Conservation (phyloP, 2,888 invertebrate species). For the Balanococcus diminutus region DNA sequence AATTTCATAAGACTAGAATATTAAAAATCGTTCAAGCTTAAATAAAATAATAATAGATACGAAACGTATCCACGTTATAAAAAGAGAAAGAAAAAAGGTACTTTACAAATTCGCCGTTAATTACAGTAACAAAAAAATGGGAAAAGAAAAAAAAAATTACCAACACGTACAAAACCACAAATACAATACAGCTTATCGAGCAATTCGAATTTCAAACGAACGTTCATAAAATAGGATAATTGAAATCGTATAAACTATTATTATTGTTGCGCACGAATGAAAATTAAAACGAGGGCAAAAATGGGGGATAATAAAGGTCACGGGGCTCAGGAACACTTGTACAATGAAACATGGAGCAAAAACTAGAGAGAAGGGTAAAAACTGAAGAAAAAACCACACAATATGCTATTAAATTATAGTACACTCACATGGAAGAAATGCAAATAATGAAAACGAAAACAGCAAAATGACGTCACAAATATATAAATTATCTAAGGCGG, state of each 20-base stretch:
- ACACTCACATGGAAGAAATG: neutral
- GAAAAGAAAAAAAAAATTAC: neutral
- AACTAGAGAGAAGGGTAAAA: neutral
- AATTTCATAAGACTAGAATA: slow-evolving; percentile 51
- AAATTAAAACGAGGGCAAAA: neutral
- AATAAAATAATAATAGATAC: slow-evolving; percentile 7
- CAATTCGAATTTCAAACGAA: neutral
- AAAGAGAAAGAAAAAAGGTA: slow-evolving; percentile 10
- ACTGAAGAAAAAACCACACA: neutral
- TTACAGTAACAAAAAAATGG: neutral
- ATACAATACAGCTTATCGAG: neutral
- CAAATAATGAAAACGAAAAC: neutral
- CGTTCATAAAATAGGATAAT: neutral
- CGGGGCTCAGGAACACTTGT: neutral
- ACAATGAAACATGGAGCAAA: neutral
- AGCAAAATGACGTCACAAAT: neutral
- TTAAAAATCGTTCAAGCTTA: slow-evolving; percentile 52
- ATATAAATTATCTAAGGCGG: neutral
- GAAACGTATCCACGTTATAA: slow-evolving; percentile 31
- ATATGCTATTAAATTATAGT: neutral
- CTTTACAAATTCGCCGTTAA: neutral
- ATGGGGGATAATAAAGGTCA: neutral
- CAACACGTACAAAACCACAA: neutral
- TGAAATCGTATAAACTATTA: neutral
- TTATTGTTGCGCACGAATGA: neutral